Conservation (phyloP, 2,113 vertebrate species). For the Chaetura pelagica region DNA sequence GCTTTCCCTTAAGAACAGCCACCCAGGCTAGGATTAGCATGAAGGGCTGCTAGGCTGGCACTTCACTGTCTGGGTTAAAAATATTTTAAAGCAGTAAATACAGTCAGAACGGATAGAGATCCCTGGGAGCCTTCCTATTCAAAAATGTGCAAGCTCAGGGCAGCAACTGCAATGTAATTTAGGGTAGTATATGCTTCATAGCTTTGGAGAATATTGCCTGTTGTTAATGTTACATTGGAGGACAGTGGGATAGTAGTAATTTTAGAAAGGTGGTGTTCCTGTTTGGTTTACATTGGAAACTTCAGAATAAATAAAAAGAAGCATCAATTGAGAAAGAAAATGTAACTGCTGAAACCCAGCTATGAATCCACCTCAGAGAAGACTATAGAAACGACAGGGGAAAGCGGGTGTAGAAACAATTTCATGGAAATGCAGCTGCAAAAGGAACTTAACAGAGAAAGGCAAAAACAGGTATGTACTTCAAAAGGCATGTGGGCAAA, state of each 20-base stretch:
- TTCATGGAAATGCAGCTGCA: conserved; percentile 32
- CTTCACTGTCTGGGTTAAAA: conserved; percentile 80
- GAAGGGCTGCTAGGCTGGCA: conserved; percentile 77
- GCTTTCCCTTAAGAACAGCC: conserved; percentile 83
- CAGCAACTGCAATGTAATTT: conserved; percentile 78
- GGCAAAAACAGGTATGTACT: conserved; percentile 57
- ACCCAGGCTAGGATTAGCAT: conserved; percentile 77
- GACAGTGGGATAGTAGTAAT: conserved; percentile 74
- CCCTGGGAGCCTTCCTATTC: conserved; percentile 77
- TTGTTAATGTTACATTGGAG: conserved; percentile 73
- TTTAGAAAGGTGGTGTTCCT: conserved; percentile 75
- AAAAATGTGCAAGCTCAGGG: conserved; percentile 77
- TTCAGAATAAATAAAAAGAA: conserved; percentile 77
- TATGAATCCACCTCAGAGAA: conserved; percentile 57
- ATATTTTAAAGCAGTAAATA: conserved; percentile 81
- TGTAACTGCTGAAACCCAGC: conserved; percentile 62
- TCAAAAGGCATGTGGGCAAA: neutral
- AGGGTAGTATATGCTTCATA: conserved; percentile 79
- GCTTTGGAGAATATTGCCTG: conserved; percentile 81
- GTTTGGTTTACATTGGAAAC: conserved; percentile 74
- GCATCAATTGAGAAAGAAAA: conserved; percentile 47
- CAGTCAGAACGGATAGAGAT: conserved; percentile 65
- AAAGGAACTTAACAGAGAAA: neutral
- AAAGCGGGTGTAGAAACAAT: conserved; percentile 21
- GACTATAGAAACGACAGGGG: conserved; percentile 9